Evolutionary conservation across 2,113 vertebrate genomes (phyloP).

Genomic region (Megalops atlanticus): DNA sequence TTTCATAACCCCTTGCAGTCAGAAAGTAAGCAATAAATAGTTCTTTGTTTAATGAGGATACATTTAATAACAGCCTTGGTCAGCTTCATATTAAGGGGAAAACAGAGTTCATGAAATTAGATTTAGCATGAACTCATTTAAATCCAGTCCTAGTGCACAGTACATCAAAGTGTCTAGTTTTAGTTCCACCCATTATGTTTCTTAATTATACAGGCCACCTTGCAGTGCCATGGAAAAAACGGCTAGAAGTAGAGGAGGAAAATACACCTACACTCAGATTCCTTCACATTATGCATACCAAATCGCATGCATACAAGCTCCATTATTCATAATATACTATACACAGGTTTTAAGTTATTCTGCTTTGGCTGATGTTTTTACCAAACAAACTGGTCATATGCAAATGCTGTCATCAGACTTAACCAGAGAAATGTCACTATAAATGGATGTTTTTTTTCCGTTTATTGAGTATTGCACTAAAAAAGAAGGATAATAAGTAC

Average conservation of each 20-base stretch:
- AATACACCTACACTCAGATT: background rate
- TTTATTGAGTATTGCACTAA: too few relatives aligned
- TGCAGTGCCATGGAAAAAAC: slow-evolving; percentile 1
- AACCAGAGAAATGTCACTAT: too few relatives aligned
- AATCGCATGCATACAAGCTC: background rate
- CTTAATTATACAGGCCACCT: background rate
- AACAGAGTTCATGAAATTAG: slow-evolving; percentile 2
- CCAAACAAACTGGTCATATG: too few relatives aligned
- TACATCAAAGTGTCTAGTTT: slow-evolving; percentile 15
- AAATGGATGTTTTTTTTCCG: too few relatives aligned
- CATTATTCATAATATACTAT: background rate
- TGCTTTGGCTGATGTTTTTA: too few relatives aligned
- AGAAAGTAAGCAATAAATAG: slow-evolving; percentile 8
- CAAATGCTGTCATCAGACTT: too few relatives aligned
- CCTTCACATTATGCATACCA: slow-evolving; percentile 7
- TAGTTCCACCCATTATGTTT: slow-evolving; percentile 9
- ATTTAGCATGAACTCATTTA: slow-evolving; percentile 29
- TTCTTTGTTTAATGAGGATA: slow-evolving; percentile 26
- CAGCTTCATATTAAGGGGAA: slow-evolving; percentile 11
- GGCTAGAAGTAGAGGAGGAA: background rate
- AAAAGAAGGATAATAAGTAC: too few relatives aligned
- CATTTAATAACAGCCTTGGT: slow-evolving; percentile 25
- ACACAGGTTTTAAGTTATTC: background rate
- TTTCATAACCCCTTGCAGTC: slow-evolving; percentile 20
- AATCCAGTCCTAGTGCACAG: slow-evolving; percentile 1